These are phyloP conservation scores for Tetragonula clypearis DNA, from an alignment of 1,140 invertebrate genomes.

Conservation along the genomic window DNA sequence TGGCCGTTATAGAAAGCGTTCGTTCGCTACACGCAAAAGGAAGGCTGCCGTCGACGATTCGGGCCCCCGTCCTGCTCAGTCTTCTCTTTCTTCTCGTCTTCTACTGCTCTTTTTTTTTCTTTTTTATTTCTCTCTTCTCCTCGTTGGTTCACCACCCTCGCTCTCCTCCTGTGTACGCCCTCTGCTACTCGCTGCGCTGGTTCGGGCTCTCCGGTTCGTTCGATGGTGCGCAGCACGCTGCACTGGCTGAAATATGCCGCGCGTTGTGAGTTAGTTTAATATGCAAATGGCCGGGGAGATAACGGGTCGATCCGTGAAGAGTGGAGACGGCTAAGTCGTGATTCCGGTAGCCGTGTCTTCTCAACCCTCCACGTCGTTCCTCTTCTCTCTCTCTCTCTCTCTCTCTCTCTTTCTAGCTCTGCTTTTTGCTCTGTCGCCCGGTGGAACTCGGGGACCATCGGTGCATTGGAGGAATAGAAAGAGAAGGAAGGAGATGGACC, in stretches of 20 bases:
- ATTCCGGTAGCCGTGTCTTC: slow-evolving; percentile 80
- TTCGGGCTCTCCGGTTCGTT: not conserved
- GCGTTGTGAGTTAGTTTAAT: slow-evolving; percentile 81
- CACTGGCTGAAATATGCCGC: slow-evolving; percentile 78
- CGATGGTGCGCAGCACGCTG: slow-evolving; percentile 25
- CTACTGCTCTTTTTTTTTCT: not conserved
- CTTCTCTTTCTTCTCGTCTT: slow-evolving; percentile 18
- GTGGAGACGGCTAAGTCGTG: slow-evolving; percentile 79
- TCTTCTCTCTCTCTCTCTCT: not conserved
- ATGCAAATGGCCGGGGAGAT: slow-evolving; percentile 79
- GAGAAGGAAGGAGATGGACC: slow-evolving; percentile 20
- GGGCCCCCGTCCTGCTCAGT: slow-evolving; percentile 25
- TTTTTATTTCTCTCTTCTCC: not conserved
- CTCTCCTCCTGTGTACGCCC: slow-evolving; percentile 12
- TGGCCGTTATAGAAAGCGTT: slow-evolving; percentile 62
- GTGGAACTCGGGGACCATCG: slow-evolving; percentile 16
- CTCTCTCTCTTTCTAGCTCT: not conserved
- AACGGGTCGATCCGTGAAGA: slow-evolving; percentile 79
- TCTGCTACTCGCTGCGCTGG: not conserved
- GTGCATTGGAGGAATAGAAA: slow-evolving; percentile 22
- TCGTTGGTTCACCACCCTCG: not conserved
- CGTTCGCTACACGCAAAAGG: slow-evolving; percentile 31
- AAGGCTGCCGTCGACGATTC: slow-evolving; percentile 43
- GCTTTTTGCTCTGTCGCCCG: not conserved
- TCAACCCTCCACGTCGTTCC: slow-evolving; percentile 46